Conservation (phyloP, 2,888 invertebrate genomes). For the Drosophila atripex region DNA sequence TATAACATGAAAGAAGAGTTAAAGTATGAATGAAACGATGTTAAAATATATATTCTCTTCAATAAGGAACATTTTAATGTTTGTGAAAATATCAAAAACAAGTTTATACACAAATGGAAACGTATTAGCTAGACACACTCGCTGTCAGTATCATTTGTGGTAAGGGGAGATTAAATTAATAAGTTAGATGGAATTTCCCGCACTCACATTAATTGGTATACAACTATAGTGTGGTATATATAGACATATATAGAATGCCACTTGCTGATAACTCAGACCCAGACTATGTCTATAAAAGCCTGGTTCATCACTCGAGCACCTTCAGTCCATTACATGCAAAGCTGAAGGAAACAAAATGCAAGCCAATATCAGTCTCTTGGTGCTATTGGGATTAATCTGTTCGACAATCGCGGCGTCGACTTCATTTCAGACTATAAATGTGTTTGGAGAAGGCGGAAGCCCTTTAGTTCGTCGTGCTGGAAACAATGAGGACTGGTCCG, state of each 20-base stretch:
- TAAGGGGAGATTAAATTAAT: not conserved
- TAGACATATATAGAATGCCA: not conserved
- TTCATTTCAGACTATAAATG: constrained; percentile 18
- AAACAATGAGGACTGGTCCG: not conserved
- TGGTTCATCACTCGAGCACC: not conserved
- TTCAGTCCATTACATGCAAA: constrained; percentile 29
- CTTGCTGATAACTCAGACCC: constrained; percentile 27
- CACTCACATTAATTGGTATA: not conserved
- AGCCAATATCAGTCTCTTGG: constrained; percentile 17
- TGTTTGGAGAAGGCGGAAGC: not conserved
- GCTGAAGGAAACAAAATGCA: constrained; percentile 34
- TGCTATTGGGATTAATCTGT: constrained; percentile 37
- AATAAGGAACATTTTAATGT: too few species aligned
- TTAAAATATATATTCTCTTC: too few species aligned
- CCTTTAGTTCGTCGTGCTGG: not conserved
- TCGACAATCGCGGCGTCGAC: constrained; percentile 12
- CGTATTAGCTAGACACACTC: not conserved
- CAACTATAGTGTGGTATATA: not conserved
- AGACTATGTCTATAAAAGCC: constrained; percentile 43
- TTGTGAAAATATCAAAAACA: too few species aligned
- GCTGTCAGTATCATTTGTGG: not conserved
- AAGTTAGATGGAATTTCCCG: not conserved
- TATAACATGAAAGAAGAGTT: too few species aligned
- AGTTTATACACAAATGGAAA: not conserved
- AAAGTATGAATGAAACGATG: too few species aligned